Conservation (phyloP, 37 sponge, comb jelly and placozoan genomes). For the Ianthella basta region DNA sequence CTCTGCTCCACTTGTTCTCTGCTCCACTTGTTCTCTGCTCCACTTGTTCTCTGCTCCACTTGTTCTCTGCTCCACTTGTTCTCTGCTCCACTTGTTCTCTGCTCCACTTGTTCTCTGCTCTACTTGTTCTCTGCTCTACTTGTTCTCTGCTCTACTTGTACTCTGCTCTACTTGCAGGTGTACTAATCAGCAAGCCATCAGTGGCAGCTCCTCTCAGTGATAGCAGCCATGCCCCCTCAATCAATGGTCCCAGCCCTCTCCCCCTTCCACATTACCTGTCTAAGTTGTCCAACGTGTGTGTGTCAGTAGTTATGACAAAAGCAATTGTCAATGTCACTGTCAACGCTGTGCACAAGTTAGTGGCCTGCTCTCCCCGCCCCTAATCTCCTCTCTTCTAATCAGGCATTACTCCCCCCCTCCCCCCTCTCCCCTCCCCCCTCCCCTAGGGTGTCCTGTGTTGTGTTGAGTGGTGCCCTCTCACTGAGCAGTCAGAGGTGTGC, state of each 20-base stretch:
- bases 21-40: too few species aligned
- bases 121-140: background rate
- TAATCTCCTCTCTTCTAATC: background rate
- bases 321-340: background rate
- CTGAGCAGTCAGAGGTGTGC: background rate
- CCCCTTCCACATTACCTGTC: background rate
- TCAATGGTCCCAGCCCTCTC: background rate
- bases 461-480: background rate
- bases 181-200: background rate
- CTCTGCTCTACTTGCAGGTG: background rate
- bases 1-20: too few species aligned
- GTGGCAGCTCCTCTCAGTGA: too few species aligned
- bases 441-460: constrained; percentile 5
- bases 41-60: too few species aligned
- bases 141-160: background rate
- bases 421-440: background rate
- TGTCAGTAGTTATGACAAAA: background rate
- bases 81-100: too few species aligned
- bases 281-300: background rate
- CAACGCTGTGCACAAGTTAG: background rate
- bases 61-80: too few species aligned
- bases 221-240: too few species aligned
- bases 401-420: background rate
- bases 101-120: background rate
- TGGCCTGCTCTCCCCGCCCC: background rate